Conservation (phyloP, 1,140 invertebrate genomes). For the Atta texana region DNA sequence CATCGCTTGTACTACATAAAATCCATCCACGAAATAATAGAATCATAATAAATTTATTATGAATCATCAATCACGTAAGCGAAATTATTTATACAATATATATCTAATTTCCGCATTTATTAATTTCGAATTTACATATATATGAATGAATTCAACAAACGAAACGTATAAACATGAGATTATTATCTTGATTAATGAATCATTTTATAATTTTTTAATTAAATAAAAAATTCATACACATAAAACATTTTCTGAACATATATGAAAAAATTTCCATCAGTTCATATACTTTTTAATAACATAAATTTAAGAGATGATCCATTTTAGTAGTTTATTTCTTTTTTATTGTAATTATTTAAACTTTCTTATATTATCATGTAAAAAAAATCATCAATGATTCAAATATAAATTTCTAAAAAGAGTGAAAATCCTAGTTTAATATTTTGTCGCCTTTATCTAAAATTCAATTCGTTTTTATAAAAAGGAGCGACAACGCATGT, state of each 20-base stretch:
- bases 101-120: background rate
- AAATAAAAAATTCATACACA: background rate
- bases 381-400: background rate
- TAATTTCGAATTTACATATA: background rate
- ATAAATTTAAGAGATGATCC: background rate
- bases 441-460: slow-evolving; percentile 5
- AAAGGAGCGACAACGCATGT: slow-evolving; percentile 9
- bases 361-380: background rate
- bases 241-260: slow-evolving; percentile 3
- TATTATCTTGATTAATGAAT: background rate
- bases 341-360: background rate
- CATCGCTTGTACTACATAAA: background rate
- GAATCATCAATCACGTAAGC: background rate
- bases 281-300: background rate
- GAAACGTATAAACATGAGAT: background rate
- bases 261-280: background rate
- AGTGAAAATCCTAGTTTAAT: background rate
- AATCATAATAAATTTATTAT: background rate
- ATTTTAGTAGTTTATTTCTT: background rate
- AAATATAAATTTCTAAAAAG: background rate
- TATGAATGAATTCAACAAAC: slow-evolving; percentile 1
- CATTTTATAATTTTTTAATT: background rate
- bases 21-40: background rate
- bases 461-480: slow-evolving; percentile 54
- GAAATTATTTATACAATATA: slow-evolving; percentile 6